Base-by-base conservation (phyloP, 2,888 invertebrate species). In the Gymnosoma rotundatum region DNA sequence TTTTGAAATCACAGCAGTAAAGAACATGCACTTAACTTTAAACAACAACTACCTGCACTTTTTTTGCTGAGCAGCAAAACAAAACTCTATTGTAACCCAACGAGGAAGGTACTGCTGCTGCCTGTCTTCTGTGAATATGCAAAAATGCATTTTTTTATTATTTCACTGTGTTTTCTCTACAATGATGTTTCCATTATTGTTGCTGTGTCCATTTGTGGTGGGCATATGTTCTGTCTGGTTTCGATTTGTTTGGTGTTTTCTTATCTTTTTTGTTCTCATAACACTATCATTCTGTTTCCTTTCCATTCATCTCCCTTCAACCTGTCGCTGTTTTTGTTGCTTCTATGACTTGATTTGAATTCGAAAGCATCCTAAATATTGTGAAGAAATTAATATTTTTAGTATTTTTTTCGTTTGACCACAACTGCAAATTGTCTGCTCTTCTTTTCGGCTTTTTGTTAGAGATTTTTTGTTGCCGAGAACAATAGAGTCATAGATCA, bases 401-500 rank as follows among this genome's bases (percentile, higher is more conserved):
- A n/a, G 4, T 25, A 2, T 25, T 25, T 25, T 25, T 32, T 70
- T 64, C 42, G 38, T 70, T 76, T 76, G 81, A 81, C 81, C 81
- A 70, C 81, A 81, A 75, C 50, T 58, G 58, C 69, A 64, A 76
- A 58, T 58, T 56, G 12, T 7, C 32, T 21, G 18, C n/a, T n/a
- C n/a, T 60, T 32, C 18, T 16, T 14, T 56, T 54, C 45, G 6
- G 5, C 8, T 2, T 58, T 38, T 21, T 60, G 12, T 25, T 48
- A 18, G 12, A 52, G 14, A 1, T 32, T 21, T 32, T 12, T 21
- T 48, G 18, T 52, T 50, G 32, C 4, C 18, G 21, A 50, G 75
- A 83, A 84, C 81, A 84, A 84, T 78, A 21, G 74, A 84, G 84
- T 84, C 78, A 78, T 84, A 78, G 80, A 84, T 84, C 73, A 84